Conservation (phyloP, 2,888 invertebrate genomes). For the Leptinotarsa haldemani region DNA sequence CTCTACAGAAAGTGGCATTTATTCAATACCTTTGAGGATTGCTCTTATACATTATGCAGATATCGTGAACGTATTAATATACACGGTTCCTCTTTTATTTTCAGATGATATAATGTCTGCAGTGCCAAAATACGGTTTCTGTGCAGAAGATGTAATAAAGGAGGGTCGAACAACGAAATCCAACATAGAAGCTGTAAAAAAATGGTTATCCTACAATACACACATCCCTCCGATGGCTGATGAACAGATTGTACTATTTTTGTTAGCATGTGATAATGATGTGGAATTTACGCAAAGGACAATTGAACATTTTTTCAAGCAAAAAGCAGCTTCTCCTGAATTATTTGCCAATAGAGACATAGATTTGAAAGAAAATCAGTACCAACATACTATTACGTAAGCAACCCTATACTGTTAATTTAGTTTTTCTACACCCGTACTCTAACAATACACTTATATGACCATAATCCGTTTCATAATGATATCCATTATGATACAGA, state of each 20-base stretch:
- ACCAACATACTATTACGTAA: conserved; percentile 69
- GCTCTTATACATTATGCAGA: too few species aligned
- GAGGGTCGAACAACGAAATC: conserved; percentile 46
- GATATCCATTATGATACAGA: too few species aligned
- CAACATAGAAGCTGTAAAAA: conserved; percentile 55
- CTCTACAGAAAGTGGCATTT: too few species aligned
- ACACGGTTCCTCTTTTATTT: conserved; percentile 9
- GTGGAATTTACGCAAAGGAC: conserved; percentile 72
- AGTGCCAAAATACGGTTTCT: conserved; percentile 46
- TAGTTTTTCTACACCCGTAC: too few species aligned
- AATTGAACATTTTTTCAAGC: conserved; percentile 73
- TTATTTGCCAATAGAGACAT: conserved; percentile 72
- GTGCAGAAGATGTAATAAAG: conserved; percentile 47
- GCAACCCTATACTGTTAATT: conserved; percentile 46
- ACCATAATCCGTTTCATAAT: too few species aligned
- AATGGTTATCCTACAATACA: conserved; percentile 53
- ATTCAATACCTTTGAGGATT: too few species aligned
- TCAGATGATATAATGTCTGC: conserved; percentile 39
- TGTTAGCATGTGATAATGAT: conserved; percentile 74
- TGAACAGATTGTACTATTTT: conserved; percentile 75
- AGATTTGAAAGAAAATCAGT: conserved; percentile 60
- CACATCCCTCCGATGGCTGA: conserved; percentile 64
- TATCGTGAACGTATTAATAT: too few species aligned
- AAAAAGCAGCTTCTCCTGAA: conserved; percentile 72
- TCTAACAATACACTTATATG: too few species aligned